Evolutionary conservation across 2,888 invertebrate genomes (phyloP), one percentile per base, ranked within the genome.

Genomic region (Cecidostiba fungosa): DNA sequence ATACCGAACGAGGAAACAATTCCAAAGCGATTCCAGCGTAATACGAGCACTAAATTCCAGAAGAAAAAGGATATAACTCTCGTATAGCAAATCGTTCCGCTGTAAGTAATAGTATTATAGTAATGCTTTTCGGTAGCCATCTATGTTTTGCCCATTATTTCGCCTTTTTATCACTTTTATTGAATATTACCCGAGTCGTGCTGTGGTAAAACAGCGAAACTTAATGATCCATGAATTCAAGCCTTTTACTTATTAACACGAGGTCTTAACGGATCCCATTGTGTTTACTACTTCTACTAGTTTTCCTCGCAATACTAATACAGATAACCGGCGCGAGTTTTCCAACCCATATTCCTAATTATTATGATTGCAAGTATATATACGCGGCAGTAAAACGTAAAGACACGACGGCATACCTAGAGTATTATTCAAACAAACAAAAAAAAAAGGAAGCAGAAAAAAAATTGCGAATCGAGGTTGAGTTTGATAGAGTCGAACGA

Each of bases 231-330:
- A n/a, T 77, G 29, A 72, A 59, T 59, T 47, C 14, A 39, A n/a
- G 36, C 39, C 77, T 82, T 77, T 82, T 69, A 76, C 50, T 82
- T 66, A 54, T n/a, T 43, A 43, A 43, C 12, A 47, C 54, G 59
- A 70, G 19, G 29, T 23, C 66, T 47, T 76, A 66, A 32, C 29
- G 26, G 81, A 47, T 70, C 69, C n/a, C 14, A 39, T 32, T 50
- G 69, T 79, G 69, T 69, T 78, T 78, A 78, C 23, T 62, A 23
- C 26, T 50, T 19, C 54, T n/a, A 12, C 70, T 62, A 39, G 16
- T 39, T 16, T 66, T 12, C 39, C 66, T 16, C 19, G 59, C 59
- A 5, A n/a, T n/a, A n/a, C n/a, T n/a, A 23, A 14, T 54, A 16
- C 32, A 3, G 8, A 32, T n/a, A 23, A n/a, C n/a, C 77, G 59